Percentiles rank a stretch among this genome's conserved stretches.
phyloP scores from a whole-genome alignment of 1,140 invertebrate genomes.

The Olivierus martensii region DNA sequence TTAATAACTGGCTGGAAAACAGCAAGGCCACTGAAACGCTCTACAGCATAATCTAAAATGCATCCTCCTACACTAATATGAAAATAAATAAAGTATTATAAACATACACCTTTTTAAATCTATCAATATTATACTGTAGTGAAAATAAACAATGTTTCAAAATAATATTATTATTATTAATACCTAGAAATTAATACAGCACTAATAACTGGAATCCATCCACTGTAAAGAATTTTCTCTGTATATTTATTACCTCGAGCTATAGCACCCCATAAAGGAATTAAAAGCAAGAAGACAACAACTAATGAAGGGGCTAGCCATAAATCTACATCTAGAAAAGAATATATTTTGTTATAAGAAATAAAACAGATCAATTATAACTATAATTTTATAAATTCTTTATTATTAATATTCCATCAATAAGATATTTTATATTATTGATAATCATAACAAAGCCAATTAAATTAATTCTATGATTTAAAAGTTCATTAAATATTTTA shows the following conservation, averaged over 20 bases:
- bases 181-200: conserved; percentile 80
- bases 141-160: background rate
- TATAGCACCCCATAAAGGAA: conserved; percentile 61
- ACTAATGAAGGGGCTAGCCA: conserved; percentile 14
- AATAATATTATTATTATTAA: background rate
- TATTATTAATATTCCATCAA: no score
- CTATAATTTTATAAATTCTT: no score
- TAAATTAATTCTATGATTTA: no score
- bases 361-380: no score
- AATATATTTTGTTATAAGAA: no score
- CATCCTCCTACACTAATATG: conserved; percentile 21
- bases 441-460: no score
- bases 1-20: conserved; percentile 37
- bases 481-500: no score
- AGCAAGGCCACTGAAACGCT: conserved; percentile 29
- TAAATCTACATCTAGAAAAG: conserved; percentile 1
- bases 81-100: no score
- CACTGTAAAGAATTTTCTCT: conserved; percentile 54
- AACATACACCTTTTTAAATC: no score
- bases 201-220: conserved; percentile 71
- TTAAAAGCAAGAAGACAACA: conserved; percentile 36
- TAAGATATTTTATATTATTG: no score
- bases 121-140: no score
- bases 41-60: conserved; percentile 28
- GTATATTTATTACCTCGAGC: conserved; percentile 61